Conservation (phyloP, 2,888 invertebrate genomes). For the Stomorhina lunata region DNA sequence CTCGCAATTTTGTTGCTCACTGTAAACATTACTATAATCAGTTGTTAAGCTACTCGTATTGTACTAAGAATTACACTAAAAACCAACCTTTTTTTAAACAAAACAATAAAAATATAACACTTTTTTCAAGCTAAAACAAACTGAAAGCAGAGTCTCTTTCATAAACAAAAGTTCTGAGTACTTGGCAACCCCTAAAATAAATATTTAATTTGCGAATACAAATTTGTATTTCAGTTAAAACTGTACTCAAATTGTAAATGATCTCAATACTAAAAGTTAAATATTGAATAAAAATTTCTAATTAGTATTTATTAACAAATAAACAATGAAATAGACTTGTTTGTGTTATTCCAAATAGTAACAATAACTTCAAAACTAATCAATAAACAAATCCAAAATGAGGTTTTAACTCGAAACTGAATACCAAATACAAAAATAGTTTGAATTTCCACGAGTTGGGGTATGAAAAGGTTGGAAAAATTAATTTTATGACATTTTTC, state of each 20-base stretch:
- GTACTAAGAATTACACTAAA: neutral
- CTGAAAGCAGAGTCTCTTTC: neutral
- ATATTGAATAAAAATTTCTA: no score
- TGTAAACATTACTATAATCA: neutral
- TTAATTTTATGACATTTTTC: conserved; percentile 47
- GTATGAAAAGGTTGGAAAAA: conserved; percentile 25
- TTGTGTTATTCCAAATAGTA: no score
- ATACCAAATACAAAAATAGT: neutral
- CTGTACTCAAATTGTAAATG: neutral
- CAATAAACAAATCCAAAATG: conserved; percentile 13
- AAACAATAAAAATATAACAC: neutral
- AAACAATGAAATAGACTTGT: no score
- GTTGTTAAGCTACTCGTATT: neutral
- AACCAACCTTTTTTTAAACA: neutral
- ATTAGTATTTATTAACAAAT: no score
- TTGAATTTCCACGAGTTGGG: no score
- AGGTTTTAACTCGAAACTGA: neutral
- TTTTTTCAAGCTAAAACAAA: neutral
- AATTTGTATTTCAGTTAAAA: neutral
- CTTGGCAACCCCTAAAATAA: neutral
- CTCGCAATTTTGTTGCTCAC: neutral
- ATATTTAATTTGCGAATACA: neutral
- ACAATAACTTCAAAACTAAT: no score
- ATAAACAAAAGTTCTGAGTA: no score
- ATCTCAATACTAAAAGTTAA: no score